Evolutionary conservation across 2,888 invertebrate species (phyloP).

Genomic region (Cephonodes hylas): DNA sequence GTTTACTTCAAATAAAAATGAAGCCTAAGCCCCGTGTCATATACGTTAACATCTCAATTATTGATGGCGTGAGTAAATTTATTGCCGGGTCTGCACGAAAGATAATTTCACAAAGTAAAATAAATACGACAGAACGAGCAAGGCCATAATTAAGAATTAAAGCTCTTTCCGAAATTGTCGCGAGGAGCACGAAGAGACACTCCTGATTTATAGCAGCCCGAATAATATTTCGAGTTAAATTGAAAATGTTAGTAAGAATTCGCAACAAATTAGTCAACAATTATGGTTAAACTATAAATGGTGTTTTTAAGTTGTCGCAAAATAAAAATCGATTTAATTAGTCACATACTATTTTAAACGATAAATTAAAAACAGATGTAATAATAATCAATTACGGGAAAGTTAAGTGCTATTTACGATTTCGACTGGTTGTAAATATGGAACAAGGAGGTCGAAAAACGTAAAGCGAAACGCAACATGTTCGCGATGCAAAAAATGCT

Average conservation of each 20-base stretch:
- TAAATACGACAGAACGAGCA: slow-evolving; percentile 61
- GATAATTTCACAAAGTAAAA: slow-evolving; percentile 66
- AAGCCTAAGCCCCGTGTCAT: slow-evolving; percentile 27
- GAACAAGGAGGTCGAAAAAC: slow-evolving; percentile 58
- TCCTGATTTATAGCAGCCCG: slow-evolving; percentile 59
- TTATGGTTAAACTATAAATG: background rate
- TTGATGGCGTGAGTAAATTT: slow-evolving; percentile 60
- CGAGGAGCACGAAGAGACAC: slow-evolving; percentile 47
- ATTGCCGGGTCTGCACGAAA: slow-evolving; percentile 42
- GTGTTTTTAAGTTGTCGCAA: background rate
- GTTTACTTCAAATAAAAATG: slow-evolving; percentile 27
- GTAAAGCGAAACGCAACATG: slow-evolving; percentile 66
- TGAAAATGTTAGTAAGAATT: slow-evolving; percentile 60
- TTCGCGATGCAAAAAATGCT: slow-evolving; percentile 63
- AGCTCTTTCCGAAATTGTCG: slow-evolving; percentile 67
- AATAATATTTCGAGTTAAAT: slow-evolving; percentile 64
- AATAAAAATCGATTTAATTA: background rate
- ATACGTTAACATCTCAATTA: slow-evolving; percentile 59
- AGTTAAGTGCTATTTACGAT: background rate
- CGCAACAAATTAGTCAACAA: slow-evolving; percentile 44
- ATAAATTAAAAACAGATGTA: background rate
- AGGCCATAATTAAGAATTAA: slow-evolving; percentile 75
- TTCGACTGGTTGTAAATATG: slow-evolving; percentile 27
- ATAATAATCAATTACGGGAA: background rate
- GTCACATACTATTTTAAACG: background rate